Evolutionary conservation across 1,140 invertebrate genomes (phyloP).

Genomic region (Latrodectus geometricus): DNA sequence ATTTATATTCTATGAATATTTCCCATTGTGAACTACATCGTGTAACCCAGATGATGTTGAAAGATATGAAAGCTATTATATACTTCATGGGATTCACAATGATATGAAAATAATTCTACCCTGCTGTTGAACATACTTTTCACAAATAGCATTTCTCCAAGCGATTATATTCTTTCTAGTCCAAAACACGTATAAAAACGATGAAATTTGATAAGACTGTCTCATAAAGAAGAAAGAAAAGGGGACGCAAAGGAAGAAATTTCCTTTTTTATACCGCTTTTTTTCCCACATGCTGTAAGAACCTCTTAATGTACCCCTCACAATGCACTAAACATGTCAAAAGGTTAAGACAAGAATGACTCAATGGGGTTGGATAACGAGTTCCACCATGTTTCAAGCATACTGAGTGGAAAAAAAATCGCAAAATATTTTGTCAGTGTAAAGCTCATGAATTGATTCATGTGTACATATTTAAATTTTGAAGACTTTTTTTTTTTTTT

Average conservation of each 20-base stretch:
- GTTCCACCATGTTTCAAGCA: not conserved
- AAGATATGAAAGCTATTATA: not conserved
- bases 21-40: too few species aligned
- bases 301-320: slow-evolving; percentile 24
- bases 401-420: not conserved
- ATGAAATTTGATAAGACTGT: not conserved
- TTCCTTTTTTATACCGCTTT: not conserved
- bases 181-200: not conserved
- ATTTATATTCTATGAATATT: too few species aligned
- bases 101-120: not conserved
- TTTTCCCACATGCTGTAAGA: slow-evolving; percentile 25
- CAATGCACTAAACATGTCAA: slow-evolving; percentile 48
- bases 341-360: slow-evolving; percentile 45
- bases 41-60: not conserved
- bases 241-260: not conserved
- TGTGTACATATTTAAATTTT: not conserved
- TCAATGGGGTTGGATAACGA: not conserved
- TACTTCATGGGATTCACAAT: not conserved
- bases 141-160: not conserved
- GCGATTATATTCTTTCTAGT: not conserved
- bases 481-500: too few species aligned
- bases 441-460: not conserved
- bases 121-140: not conserved
- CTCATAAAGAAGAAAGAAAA: not conserved
- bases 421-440: not conserved